Percentiles rank a stretch among this genome's conserved stretches.
Evolutionary conservation across 2,113 vertebrate genomes (phyloP).

Genomic region (Mormyrus lacerda): DNA sequence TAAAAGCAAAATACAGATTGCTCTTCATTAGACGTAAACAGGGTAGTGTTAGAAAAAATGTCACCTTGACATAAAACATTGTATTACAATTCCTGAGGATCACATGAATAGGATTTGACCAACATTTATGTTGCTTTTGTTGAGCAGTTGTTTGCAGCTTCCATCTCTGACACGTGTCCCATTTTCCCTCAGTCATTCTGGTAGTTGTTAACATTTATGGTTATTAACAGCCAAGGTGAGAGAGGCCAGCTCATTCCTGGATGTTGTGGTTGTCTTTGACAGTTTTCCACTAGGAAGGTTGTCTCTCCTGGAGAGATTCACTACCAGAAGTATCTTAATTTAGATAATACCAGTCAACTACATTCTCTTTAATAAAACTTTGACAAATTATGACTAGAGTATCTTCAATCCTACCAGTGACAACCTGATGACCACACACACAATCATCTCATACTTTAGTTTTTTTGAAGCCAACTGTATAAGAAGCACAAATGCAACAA

Average conservation of each 20-base stretch:
- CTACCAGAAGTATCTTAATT: not conserved
- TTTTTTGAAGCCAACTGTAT: not conserved
- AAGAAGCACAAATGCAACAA: not conserved
- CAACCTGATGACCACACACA: not conserved
- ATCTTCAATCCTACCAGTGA: not conserved
- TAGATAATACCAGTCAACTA: not conserved
- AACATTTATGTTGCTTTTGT: not conserved
- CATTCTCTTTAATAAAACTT: not conserved
- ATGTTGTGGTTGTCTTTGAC: not conserved
- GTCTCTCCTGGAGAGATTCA: not conserved
- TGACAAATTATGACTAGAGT: not conserved
- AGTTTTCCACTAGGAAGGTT: not conserved
- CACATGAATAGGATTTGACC: not conserved
- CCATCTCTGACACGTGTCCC: not conserved
- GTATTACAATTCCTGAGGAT: not conserved
- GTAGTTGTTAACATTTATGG: not conserved
- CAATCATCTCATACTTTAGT: not conserved
- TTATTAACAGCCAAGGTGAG: not conserved
- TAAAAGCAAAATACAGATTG: not conserved
- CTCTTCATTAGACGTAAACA: not conserved
- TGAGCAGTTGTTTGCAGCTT: not conserved
- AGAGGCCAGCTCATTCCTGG: not conserved
- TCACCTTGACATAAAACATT: not conserved
- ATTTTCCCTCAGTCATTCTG: not conserved
- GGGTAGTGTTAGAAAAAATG: not conserved